Percentiles rank a stretch among this genome's conserved stretches.
Conservation (phyloP, 2,113 vertebrate species). For the Pyxicephalus adspersus region DNA sequence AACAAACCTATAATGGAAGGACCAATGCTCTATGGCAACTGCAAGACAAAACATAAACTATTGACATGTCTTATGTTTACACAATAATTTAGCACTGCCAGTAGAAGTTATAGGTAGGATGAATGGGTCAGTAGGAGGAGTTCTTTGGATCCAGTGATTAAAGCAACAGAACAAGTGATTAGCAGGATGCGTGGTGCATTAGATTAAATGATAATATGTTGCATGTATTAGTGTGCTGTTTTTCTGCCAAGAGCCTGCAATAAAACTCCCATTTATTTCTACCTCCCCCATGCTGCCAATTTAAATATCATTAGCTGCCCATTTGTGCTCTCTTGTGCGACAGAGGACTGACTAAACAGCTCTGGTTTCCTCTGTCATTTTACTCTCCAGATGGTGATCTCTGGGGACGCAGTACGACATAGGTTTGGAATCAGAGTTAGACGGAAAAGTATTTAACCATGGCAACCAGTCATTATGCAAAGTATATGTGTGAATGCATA, state of each 20-base stretch:
- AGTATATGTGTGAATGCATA: slow-evolving; percentile 12
- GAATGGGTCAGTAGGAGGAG: not conserved
- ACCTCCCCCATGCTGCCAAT: slow-evolving; percentile 39
- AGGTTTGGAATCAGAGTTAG: slow-evolving; percentile 9
- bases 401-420: slow-evolving; percentile 14
- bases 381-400: slow-evolving; percentile 30
- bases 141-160: not conserved
- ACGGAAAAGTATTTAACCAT: slow-evolving; percentile 34
- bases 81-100: not conserved
- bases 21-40: not conserved
- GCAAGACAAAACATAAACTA: not conserved
- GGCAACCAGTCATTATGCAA: slow-evolving; percentile 38
- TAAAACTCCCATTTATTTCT: slow-evolving; percentile 54
- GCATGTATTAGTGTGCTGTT: slow-evolving; percentile 14
- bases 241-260: slow-evolving; percentile 51
- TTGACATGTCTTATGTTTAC: not conserved
- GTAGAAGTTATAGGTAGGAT: not conserved
- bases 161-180: slow-evolving; percentile 29
- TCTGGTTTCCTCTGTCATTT: slow-evolving; percentile 30
- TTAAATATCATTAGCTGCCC: slow-evolving; percentile 53
- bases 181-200: slow-evolving; percentile 22
- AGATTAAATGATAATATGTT: slow-evolving; percentile 30
- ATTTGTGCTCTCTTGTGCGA: slow-evolving; percentile 43
- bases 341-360: slow-evolving; percentile 31
- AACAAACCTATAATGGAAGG: too few relatives aligned